Evolutionary conservation across 2,888 invertebrate species (phyloP).

Genomic region (Nemoura dubitans): DNA sequence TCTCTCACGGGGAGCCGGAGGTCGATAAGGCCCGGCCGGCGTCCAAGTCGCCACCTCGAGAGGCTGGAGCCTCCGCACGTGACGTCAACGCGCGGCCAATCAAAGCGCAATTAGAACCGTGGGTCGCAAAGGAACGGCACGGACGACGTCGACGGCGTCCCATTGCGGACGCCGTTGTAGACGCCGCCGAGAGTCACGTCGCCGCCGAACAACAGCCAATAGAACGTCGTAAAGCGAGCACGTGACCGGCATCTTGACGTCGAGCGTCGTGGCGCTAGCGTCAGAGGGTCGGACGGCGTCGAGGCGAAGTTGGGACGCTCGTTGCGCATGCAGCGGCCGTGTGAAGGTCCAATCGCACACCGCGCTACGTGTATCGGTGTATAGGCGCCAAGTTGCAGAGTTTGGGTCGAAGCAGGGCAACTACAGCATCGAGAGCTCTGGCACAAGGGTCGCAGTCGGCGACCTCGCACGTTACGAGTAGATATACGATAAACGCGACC

Average conservation of each 20-base stretch:
- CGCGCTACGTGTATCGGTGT: no score
- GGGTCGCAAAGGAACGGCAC: neutral
- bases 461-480: no score
- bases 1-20: neutral
- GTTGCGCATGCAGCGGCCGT: no score
- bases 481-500: no score
- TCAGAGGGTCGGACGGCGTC: neutral
- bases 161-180: neutral
- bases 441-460: no score
- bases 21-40: neutral
- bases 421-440: no score
- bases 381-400: no score
- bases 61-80: no score
- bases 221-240: neutral
- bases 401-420: no score
- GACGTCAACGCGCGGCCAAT: neutral
- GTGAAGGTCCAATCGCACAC: no score
- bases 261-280: slow-evolving; percentile 2
- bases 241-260: neutral
- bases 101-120: neutral
- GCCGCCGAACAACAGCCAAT: neutral
- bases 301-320: no score
- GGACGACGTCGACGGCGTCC: neutral
- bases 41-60: neutral
- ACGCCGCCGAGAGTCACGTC: neutral